Base-by-base conservation (phyloP, 2,797 vertebrate genomes). In the Tiaroga cobitis region DNA sequence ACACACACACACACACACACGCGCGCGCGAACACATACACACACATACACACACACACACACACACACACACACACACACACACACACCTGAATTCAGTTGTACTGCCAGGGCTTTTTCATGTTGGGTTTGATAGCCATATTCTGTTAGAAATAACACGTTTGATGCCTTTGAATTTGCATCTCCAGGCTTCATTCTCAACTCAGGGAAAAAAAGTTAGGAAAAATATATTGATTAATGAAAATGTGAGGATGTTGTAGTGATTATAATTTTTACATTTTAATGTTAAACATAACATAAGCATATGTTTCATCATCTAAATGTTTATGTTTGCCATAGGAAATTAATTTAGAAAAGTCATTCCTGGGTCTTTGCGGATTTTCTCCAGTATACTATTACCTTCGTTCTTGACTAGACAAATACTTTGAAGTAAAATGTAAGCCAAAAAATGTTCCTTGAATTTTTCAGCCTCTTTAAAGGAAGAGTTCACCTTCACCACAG, bases 121-220 rank as follows among this genome's bases (percentile, higher is more conserved):
- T 13, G 77, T 78, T 68, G 63, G 41, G 63, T 70, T 46, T 86
- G 70, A 76, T 69, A 86, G 46, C 10, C 65, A 69, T 78, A 84
- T 69, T 78, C 65, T 68, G 73, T 56, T 78, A 21, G 43, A 72
- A 83, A 77, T 41, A 1, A 68, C 6, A 21, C 32, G 43, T 86
- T 80, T 80, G 76, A 80, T 87, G 76, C 13, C 34, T 24, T 83
- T 67, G 68, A 63, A 82, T 82, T 63, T 59, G 65, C 72, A 78
- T 87, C 75, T 63, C 21, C 56, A 74, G 74, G 41, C 51, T 69
- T 80, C 69, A 67, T 79, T 73, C 68, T 80, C 26, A 67, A 78
- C 69, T 74, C 68, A 65, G 8, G 3, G 51, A 26, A n/a, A 3
- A 24, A 24, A 15, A 7, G 4, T 6, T n/a, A 21, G 24, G 24